Evolutionary conservation across 2,797 vertebrate genomes (phyloP), one percentile per base, ranked within the genome.

Genomic region (Poeciliopsis infans): DNA sequence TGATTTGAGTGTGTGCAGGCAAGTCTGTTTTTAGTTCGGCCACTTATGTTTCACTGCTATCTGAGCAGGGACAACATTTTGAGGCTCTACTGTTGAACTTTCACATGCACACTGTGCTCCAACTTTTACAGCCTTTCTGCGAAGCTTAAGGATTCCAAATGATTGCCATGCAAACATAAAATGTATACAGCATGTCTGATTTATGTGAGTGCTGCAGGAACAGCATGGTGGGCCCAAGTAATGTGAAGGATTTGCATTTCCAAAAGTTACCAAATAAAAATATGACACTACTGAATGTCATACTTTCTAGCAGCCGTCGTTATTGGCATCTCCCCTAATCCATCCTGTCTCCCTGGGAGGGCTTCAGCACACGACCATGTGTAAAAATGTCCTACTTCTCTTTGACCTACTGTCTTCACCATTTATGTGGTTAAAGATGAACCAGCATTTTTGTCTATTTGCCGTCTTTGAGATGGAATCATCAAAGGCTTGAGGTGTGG

Each of bases 401-500:
- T 80, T 83, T 76, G 81, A 70, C 77, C 66, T 80, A 28, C 79
- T 82, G 87, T 47, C 84, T 81, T 81, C 16, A 43, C 87, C 90
- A 85, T 84, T 89, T 79, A 76, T 36, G 87, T 61, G 86, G 88
- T 87, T 86, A 79, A 88, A 83, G 90, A 93, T 83, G 89, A 94
- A 89, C 88, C 88, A 83, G 88, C 72, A 86, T 87, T 82, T 80
- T 81, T 92, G 92, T 92, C 92, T 91, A 86, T 85, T 86, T 25
- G 77, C 72, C 78, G 79, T 87, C 92, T 94, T 89, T 93, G 92
- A 92, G 91, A 80, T 73, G 4, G 74, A 77, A 72, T 85, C 90
- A 90, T 95, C 93, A 95, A 94, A 95, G 89, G 64, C 76, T 76
- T 83, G 89, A 91, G 92, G 93, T 93, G 89, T 93, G 94, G 93